Base-by-base conservation (phyloP, 2,888 invertebrate species). In the Cyclophora albipunctata region DNA sequence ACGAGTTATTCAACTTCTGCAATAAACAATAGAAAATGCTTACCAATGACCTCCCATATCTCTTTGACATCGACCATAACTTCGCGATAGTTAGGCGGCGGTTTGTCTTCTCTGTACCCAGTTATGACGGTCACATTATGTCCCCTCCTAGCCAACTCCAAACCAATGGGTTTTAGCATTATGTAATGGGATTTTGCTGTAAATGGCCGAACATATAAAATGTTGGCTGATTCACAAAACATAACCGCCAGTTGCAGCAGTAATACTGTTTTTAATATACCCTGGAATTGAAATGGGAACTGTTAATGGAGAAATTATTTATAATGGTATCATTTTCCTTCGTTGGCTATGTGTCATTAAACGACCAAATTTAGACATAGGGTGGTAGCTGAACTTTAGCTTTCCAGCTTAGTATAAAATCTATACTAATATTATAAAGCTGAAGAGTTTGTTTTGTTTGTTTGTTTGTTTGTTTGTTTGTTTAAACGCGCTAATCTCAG, bases 61-160 rank as follows among this genome's bases (percentile, higher is more conserved):
- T 75, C 67, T 54, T 70, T 76, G 46, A 78, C 60, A 48, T 83
- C 81, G 0, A 81, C 74, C 58, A 73, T 64, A 20, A 85, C 70
- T 58, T 89, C 76, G 4, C 73, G 76, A 52, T 85, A 89, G 52
- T 83, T 88, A 0, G 76, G 59, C 1, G 83, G 73, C 3, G 77
- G 73, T 7, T 77, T 67, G 0, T 67, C 63, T 46, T 83, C 79
- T 47, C 62, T 77, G 50, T 78, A 59, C 2, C 81, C 78, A 3
- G 88, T 81, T 20, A 90, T 82, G 1, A 89, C 82, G 2, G 90
- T 90, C 1, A 90, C 86, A 61, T 90, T 85, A 57, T 90, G 90
- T 0, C 90, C 90, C 48, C 85, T 75, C n/a, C 70, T 64, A 3
- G 90, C 90, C 44, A 90, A 65, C 54, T 88, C 89, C 44, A 88